Conservation (phyloP, 2,113 vertebrate species). For the Asarcornis scutulata region DNA sequence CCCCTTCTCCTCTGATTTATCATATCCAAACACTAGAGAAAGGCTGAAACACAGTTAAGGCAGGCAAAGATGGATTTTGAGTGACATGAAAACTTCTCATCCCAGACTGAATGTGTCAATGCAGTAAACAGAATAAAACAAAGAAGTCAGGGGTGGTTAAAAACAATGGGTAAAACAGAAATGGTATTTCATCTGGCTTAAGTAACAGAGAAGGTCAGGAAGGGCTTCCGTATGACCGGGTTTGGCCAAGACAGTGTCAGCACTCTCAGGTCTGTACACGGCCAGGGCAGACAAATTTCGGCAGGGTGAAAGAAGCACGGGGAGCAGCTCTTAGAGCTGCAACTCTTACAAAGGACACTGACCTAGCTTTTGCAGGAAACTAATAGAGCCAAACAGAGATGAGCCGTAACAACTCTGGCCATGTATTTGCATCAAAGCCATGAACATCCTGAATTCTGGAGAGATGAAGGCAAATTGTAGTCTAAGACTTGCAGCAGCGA, state of each 20-base stretch:
- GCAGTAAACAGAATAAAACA: neutral
- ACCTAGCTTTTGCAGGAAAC: neutral
- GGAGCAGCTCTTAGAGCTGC: neutral
- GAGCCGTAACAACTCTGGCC: neutral
- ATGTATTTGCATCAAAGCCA: neutral
- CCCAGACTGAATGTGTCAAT: neutral
- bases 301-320: neutral
- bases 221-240: neutral
- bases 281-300: neutral
- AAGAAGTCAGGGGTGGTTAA: neutral
- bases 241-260: neutral
- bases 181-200: neutral
- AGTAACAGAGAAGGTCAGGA: neutral
- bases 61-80: neutral
- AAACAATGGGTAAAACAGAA: neutral
- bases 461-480: neutral
- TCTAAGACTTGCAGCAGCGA: neutral
- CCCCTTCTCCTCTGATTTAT: neutral
- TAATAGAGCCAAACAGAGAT: neutral
- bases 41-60: neutral
- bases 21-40: neutral
- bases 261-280: rapidly evolving
- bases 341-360: neutral
- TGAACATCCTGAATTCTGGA: neutral
- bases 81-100: neutral